Evolutionary conservation across 1,140 invertebrate genomes (phyloP).

Genomic region (Bombus turneri): DNA sequence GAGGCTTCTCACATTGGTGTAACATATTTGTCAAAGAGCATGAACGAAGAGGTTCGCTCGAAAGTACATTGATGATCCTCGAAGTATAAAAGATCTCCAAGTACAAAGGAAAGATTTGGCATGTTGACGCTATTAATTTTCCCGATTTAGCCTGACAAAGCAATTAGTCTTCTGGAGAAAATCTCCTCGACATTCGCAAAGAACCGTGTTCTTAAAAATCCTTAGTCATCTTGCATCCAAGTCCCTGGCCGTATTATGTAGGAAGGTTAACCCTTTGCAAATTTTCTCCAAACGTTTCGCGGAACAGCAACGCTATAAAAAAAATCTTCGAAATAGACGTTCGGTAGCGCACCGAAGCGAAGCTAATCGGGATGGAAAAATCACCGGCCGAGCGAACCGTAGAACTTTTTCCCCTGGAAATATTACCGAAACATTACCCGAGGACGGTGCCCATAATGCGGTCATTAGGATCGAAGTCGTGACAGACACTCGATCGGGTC

Average conservation of each 20-base stretch:
- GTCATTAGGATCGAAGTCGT: constrained; percentile 37
- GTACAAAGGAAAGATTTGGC: not conserved
- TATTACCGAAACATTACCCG: constrained; percentile 17
- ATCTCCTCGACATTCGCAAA: not conserved
- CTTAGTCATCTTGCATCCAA: not conserved
- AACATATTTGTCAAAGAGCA: no score
- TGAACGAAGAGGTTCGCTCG: no score
- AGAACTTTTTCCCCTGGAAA: not conserved
- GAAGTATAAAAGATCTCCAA: not conserved
- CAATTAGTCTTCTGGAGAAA: not conserved
- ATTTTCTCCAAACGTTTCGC: not conserved
- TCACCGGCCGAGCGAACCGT: not conserved
- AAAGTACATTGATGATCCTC: not conserved
- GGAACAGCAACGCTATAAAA: not conserved
- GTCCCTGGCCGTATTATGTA: no score
- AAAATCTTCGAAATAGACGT: not conserved
- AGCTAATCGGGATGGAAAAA: not conserved
- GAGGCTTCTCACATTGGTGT: not conserved
- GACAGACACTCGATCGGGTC: constrained; percentile 30
- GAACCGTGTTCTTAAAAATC: not conserved
- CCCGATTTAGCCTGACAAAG: not conserved
- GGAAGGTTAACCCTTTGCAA: not conserved
- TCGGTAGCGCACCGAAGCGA: no score
- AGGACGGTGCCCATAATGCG: constrained; percentile 18
- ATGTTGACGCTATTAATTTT: not conserved